These are phyloP conservation scores for Sycobia sp. DNA, from an alignment of 1,140 invertebrate species.

Conservation along the genomic window DNA sequence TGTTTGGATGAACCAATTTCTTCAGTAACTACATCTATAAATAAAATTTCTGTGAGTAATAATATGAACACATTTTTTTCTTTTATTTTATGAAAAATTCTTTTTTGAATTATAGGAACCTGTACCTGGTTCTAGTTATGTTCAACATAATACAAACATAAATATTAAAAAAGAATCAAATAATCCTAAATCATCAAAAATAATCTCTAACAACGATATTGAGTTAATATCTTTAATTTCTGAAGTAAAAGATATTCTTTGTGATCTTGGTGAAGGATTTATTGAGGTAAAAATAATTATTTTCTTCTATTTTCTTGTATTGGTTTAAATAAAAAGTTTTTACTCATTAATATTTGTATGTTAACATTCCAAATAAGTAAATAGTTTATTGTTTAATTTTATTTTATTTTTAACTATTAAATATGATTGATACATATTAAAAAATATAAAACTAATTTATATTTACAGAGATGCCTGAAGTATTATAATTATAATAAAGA, in stretches of 20 bases:
- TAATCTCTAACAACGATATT: conserved; percentile 42
- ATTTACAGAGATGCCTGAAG: conserved; percentile 70
- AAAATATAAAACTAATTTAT: neutral
- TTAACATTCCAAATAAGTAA: too few relatives aligned
- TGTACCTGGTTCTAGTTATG: conserved; percentile 32
- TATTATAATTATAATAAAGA: conserved; percentile 75
- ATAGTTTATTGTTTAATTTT: neutral
- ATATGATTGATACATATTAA: too few relatives aligned
- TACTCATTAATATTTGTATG: too few relatives aligned
- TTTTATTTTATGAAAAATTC: conserved; percentile 7
- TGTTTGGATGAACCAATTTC: conserved; percentile 26
- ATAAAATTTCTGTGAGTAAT: conserved; percentile 36
- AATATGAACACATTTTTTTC: too few relatives aligned
- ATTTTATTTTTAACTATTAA: too few relatives aligned
- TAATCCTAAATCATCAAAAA: conserved; percentile 9
- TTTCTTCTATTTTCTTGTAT: too few relatives aligned
- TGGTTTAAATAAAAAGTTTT: too few relatives aligned
- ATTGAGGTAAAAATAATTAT: conserved; percentile 65
- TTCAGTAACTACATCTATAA: neutral
- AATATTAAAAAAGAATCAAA: conserved; percentile 19
- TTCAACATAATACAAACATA: conserved; percentile 25
- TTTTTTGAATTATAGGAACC: conserved; percentile 30
- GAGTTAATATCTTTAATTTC: conserved; percentile 68
- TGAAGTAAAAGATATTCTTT: conserved; percentile 79
- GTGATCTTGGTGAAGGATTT: conserved; percentile 77